phyloP scores from a whole-genome alignment of 2,888 invertebrate species.

The Mimas tiliae region DNA sequence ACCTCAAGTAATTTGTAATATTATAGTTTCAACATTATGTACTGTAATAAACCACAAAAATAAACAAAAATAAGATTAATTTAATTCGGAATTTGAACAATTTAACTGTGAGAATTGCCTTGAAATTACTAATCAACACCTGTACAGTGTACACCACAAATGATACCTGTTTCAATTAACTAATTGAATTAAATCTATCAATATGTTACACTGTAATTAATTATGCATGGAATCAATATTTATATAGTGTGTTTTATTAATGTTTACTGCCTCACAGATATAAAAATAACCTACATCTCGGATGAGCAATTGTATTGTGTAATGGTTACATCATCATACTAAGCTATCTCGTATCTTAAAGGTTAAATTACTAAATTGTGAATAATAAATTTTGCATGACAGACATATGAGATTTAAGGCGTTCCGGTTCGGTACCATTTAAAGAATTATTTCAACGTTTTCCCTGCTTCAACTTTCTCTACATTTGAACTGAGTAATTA shows the following conservation, averaged over 20 bases:
- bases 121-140: slow-evolving; percentile 14
- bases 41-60: slow-evolving; percentile 17
- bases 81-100: slow-evolving; percentile 9
- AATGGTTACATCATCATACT: slow-evolving; percentile 25
- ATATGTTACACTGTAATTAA: slow-evolving; percentile 19
- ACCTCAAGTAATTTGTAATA: too few species aligned
- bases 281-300: slow-evolving; percentile 29
- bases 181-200: slow-evolving; percentile 22
- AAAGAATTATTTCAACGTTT: neutral
- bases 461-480: slow-evolving; percentile 7
- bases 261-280: slow-evolving; percentile 22
- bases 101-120: slow-evolving; percentile 22
- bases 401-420: slow-evolving; percentile 11
- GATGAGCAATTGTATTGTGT: slow-evolving; percentile 29
- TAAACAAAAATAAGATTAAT: slow-evolving; percentile 3
- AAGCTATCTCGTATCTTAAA: slow-evolving; percentile 1
- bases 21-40: neutral
- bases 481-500: neutral
- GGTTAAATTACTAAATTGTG: slow-evolving; percentile 21
- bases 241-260: slow-evolving; percentile 1
- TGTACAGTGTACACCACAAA: slow-evolving; percentile 1
- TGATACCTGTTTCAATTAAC: neutral
- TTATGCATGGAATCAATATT: slow-evolving; percentile 20
- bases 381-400: slow-evolving; percentile 24
- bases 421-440: slow-evolving; percentile 3